Conservation (phyloP, 2,888 invertebrate genomes). For the Encarsia formosa region DNA sequence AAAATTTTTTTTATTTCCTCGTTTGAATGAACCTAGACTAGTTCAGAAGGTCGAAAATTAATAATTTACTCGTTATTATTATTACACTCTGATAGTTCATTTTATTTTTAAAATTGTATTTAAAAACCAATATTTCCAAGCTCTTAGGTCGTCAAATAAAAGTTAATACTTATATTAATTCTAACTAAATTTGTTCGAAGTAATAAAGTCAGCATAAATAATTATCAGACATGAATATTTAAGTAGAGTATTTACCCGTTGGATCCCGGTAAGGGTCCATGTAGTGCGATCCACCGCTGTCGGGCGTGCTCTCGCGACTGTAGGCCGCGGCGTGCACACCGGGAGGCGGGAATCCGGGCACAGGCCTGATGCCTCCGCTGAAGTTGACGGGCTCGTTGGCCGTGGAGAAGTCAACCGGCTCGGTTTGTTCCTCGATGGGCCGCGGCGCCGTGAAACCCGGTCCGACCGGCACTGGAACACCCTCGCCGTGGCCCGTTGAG, state of each 20-base stretch:
- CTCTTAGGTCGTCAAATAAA: not conserved
- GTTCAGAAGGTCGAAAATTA: too few species aligned
- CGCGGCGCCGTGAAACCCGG: slow-evolving; percentile 58
- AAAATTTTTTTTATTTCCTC: too few species aligned
- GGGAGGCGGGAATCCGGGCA: slow-evolving; percentile 58
- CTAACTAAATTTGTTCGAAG: too few species aligned
- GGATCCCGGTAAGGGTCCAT: slow-evolving; percentile 83
- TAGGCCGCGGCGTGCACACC: slow-evolving; percentile 59
- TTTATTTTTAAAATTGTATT: too few species aligned
- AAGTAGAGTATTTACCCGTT: slow-evolving; percentile 63
- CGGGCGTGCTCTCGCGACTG: slow-evolving; percentile 84
- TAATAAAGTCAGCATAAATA: not conserved
- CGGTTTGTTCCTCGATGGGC: slow-evolving; percentile 62
- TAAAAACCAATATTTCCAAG: not conserved
- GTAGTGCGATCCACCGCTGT: slow-evolving; percentile 85
- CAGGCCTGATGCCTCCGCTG: slow-evolving; percentile 55
- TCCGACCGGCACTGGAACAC: slow-evolving; percentile 54
- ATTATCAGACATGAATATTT: not conserved
- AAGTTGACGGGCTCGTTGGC: slow-evolving; percentile 63
- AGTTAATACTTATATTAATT: too few species aligned
- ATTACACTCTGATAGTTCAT: too few species aligned
- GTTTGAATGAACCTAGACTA: too few species aligned
- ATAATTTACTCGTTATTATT: too few species aligned
- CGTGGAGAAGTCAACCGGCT: slow-evolving; percentile 69
- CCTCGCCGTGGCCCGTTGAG: slow-evolving; percentile 53